These are phyloP conservation scores for Etia nguti DNA, from an alignment of 2,113 vertebrate species.

Conservation along the genomic window DNA sequence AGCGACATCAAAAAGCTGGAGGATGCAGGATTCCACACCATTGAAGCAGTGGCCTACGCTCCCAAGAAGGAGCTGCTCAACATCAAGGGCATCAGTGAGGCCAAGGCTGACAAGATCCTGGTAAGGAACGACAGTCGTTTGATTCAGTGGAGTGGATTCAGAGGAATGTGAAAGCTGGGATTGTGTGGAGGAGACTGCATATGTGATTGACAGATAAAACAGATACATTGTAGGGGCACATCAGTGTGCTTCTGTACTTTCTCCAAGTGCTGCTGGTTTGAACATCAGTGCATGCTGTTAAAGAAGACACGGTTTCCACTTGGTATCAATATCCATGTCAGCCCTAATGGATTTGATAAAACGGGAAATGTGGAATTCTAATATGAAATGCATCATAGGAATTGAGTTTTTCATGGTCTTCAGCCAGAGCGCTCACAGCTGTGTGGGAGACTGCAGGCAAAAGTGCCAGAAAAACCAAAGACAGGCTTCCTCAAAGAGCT, in stretches of 20 bases:
- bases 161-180: neutral
- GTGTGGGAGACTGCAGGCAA: neutral
- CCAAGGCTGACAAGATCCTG: constrained; percentile 94
- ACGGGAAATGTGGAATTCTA: neutral
- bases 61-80: constrained; percentile 95
- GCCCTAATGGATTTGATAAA: neutral
- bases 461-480: neutral
- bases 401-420: neutral
- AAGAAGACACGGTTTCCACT: neutral
- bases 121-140: constrained; percentile 64
- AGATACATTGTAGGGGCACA: neutral
- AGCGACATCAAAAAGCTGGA: constrained; percentile 95
- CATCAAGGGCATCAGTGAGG: constrained; percentile 97
- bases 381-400: neutral
- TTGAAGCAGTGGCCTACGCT: constrained; percentile 93
- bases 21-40: constrained; percentile 95
- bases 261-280: neutral
- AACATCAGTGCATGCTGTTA: neutral
- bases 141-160: neutral
- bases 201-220: neutral
- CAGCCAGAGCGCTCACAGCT: neutral
- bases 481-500: neutral
- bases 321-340: neutral
- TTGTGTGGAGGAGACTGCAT: neutral
- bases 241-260: neutral